Evolutionary conservation across 2,888 invertebrate genomes (phyloP).

Genomic region (Noctua fimbriata): DNA sequence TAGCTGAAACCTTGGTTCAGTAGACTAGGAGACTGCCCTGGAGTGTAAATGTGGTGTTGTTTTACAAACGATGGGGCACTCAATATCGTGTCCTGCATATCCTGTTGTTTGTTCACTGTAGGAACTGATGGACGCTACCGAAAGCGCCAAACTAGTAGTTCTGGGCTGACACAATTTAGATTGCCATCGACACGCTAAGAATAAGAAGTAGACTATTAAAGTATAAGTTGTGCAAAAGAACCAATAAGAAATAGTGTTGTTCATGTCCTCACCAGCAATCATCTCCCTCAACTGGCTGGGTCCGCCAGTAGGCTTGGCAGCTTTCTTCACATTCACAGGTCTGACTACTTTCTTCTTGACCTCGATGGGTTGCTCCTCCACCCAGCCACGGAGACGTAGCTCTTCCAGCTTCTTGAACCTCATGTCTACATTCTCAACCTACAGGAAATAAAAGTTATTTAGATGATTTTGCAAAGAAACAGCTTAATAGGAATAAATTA

Average conservation of each 20-base stretch:
- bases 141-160: too few relatives aligned
- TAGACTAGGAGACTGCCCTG: neutral
- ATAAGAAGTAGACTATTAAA: neutral
- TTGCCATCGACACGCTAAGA: too few relatives aligned
- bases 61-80: too few relatives aligned
- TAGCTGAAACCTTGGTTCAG: neutral
- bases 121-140: too few relatives aligned
- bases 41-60: too few relatives aligned
- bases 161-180: too few relatives aligned
- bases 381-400: conserved; percentile 87
- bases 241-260: neutral
- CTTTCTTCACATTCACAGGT: conserved; percentile 64
- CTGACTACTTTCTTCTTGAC: conserved; percentile 63
- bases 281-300: conserved; percentile 80
- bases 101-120: too few relatives aligned
- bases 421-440: conserved; percentile 92
- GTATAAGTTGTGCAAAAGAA: neutral
- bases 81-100: too few relatives aligned
- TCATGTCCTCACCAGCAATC: conserved; percentile 80
- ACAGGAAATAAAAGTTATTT: neutral
- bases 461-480: neutral
- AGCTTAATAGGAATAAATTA: neutral
- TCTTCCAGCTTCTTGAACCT: conserved; percentile 89
- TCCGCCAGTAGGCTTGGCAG: conserved; percentile 61
- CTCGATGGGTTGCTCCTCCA: conserved; percentile 80